Conservation (phyloP, 2,888 invertebrate species). For the Ypsolopha scabrella region DNA sequence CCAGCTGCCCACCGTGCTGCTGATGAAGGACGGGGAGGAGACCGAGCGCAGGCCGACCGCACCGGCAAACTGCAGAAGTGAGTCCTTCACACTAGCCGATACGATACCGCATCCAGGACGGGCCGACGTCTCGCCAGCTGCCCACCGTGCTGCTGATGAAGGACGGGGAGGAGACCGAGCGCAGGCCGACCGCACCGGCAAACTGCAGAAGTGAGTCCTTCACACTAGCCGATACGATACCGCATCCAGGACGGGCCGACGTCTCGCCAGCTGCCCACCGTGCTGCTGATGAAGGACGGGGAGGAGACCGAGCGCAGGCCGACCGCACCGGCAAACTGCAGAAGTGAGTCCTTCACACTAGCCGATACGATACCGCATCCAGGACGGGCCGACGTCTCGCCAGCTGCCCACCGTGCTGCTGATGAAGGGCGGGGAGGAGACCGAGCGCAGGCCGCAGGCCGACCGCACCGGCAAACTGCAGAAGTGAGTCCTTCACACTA, state of each 20-base stretch:
- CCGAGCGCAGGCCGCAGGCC: slow-evolving; percentile 81
- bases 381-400: slow-evolving; percentile 89
- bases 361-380: too few relatives aligned
- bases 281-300: slow-evolving; percentile 88
- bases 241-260: slow-evolving; percentile 89
- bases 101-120: slow-evolving; percentile 86
- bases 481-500: too few relatives aligned
- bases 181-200: slow-evolving; percentile 88
- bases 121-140: slow-evolving; percentile 92
- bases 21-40: slow-evolving; percentile 90
- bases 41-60: slow-evolving; percentile 82
- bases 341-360: too few relatives aligned
- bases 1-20: slow-evolving; percentile 91
- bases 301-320: slow-evolving; percentile 87
- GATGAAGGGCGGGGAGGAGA: slow-evolving; percentile 87
- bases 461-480: slow-evolving; percentile 85
- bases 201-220: slow-evolving; percentile 85
- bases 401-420: slow-evolving; percentile 93
- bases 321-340: slow-evolving; percentile 83
- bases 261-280: slow-evolving; percentile 92
- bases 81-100: too few relatives aligned
- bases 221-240: too few relatives aligned
- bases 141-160: slow-evolving; percentile 90
- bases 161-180: slow-evolving; percentile 83
- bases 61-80: slow-evolving; percentile 87